Percentiles rank a stretch among this genome's conserved stretches.
Conservation (phyloP, 1,140 invertebrate species). For the Dinoponera quadriceps region DNA sequence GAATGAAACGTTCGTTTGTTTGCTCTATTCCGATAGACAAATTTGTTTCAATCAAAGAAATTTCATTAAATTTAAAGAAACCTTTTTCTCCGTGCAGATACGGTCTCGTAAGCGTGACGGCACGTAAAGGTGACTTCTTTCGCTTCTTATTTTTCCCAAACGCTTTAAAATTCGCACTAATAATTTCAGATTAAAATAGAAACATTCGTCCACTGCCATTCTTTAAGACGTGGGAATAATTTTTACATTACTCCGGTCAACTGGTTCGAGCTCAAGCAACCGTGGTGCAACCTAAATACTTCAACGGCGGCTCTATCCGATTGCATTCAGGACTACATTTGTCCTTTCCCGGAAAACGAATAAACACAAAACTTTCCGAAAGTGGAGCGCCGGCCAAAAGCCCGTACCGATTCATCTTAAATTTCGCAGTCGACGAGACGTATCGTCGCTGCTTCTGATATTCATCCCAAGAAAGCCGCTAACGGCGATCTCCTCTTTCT, state of each 20-base stretch:
- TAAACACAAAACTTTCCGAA: conserved; percentile 69
- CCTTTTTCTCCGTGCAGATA: too few relatives aligned
- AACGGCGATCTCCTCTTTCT: conserved; percentile 29
- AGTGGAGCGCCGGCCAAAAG: conserved; percentile 61
- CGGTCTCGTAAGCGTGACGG: too few relatives aligned
- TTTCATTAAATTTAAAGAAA: too few relatives aligned
- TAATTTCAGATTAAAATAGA: too few relatives aligned
- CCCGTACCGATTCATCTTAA: conserved; percentile 47
- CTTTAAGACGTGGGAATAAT: background rate
- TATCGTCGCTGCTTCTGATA: conserved; percentile 56
- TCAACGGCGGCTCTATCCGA: conserved; percentile 51
- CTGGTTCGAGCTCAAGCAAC: conserved; percentile 27
- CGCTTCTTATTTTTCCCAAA: too few relatives aligned
- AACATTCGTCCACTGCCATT: too few relatives aligned
- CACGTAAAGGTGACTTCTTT: too few relatives aligned
- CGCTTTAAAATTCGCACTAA: too few relatives aligned
- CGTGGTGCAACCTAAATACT: conserved; percentile 60
- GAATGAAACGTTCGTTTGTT: too few relatives aligned
- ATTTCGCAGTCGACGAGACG: conserved; percentile 50
- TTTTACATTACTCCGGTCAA: conserved; percentile 32
- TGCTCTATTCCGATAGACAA: too few relatives aligned
- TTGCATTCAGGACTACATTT: conserved; percentile 68
- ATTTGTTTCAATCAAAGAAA: too few relatives aligned
- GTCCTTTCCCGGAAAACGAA: conserved; percentile 61
- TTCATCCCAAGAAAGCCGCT: conserved; percentile 45